Conservation (phyloP, 2,113 vertebrate species). For the Catharus bicknelli region DNA sequence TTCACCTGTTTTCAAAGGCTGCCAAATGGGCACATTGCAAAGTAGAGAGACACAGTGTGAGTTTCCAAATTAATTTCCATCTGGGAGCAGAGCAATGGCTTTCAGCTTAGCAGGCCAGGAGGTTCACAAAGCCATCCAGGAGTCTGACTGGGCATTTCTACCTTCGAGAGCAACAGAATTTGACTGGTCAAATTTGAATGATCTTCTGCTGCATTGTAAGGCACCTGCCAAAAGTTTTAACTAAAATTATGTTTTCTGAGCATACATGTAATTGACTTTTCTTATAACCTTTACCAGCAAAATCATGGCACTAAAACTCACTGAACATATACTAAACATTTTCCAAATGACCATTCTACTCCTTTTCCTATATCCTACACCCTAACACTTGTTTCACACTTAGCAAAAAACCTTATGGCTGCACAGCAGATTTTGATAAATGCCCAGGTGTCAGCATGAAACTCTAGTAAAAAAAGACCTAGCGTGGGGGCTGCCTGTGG, state of each 20-base stretch:
- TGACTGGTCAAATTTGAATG: slow-evolving; percentile 24
- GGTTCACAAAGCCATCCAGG: neutral
- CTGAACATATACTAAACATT: slow-evolving; percentile 53
- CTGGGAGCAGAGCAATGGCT: neutral
- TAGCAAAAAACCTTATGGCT: slow-evolving; percentile 9
- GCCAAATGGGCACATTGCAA: neutral
- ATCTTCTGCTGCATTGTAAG: slow-evolving; percentile 5
- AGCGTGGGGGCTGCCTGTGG: neutral
- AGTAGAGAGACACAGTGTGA: neutral
- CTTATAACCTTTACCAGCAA: slow-evolving; percentile 68
- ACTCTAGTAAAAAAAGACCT: neutral
- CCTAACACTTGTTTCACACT: neutral
- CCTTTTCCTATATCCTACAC: neutral
- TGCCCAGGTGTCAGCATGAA: neutral
- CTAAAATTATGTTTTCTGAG: slow-evolving; percentile 33
- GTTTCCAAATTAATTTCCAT: neutral
- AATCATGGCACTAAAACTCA: slow-evolving; percentile 69
- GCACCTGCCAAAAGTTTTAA: slow-evolving; percentile 14
- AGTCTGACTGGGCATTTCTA: neutral
- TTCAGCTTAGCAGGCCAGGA: neutral
- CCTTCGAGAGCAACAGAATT: slow-evolving; percentile 16
- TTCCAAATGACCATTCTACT: neutral
- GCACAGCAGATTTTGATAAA: slow-evolving; percentile 7
- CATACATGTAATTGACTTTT: slow-evolving; percentile 61
- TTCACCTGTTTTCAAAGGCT: slow-evolving; percentile 21